Evolutionary conservation across 2,113 vertebrate genomes (phyloP).

Genomic region (Sarotherodon lohbergeri): DNA sequence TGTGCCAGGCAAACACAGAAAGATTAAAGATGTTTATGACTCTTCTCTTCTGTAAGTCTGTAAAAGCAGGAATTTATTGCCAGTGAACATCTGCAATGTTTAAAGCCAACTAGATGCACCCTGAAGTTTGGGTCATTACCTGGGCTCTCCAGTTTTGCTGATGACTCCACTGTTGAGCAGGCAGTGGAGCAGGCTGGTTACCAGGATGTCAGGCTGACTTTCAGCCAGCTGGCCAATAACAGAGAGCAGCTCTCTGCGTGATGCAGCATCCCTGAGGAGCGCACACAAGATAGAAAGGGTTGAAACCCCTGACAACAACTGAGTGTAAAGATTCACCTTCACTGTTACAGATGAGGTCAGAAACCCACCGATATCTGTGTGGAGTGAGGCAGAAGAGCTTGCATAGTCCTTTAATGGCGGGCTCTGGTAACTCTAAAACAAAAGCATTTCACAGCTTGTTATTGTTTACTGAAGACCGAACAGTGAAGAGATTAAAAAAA

Average conservation of each 20-base stretch:
- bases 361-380: conserved; percentile 89
- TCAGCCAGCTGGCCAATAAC: conserved; percentile 85
- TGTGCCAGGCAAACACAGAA: not conserved
- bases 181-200: conserved; percentile 81
- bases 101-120: not conserved
- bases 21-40: not conserved
- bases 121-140: conserved; percentile 64
- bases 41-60: not conserved
- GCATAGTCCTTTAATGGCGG: conserved; percentile 90
- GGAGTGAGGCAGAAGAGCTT: conserved; percentile 94
- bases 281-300: not conserved
- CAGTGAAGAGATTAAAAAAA: rapidly evolving
- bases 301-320: not conserved
- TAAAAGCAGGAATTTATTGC: not conserved
- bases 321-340: not conserved
- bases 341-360: not conserved
- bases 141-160: conserved; percentile 78
- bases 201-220: conserved; percentile 83
- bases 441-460: not conserved
- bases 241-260: conserved; percentile 84
- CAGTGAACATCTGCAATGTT: not conserved
- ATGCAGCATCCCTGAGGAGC: conserved; percentile 82
- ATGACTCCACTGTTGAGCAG: conserved; percentile 86
- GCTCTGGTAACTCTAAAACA: conserved; percentile 78
- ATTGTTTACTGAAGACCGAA: not conserved